Evolutionary conservation across 2,113 vertebrate genomes (phyloP).

Genomic region (Uropsilus gracilis): DNA sequence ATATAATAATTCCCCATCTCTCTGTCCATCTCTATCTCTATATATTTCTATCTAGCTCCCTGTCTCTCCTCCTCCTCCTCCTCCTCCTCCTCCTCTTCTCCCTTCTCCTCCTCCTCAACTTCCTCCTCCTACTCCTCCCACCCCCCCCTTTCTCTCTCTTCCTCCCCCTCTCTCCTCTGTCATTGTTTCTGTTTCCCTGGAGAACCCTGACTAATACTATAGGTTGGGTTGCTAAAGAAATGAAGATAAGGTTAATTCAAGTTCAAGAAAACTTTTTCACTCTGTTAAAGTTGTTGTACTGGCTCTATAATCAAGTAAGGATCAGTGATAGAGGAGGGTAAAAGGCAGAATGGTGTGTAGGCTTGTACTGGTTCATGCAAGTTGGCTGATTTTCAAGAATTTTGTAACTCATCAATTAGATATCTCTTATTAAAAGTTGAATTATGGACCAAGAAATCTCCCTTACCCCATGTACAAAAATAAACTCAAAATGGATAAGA

Average conservation of each 20-base stretch:
- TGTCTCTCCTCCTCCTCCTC: not conserved
- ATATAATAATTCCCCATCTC: not conserved
- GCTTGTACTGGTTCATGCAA: not conserved
- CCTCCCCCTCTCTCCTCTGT: not conserved
- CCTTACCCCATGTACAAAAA: too few relatives aligned
- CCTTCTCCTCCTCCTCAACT: not conserved
- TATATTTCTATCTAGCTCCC: not conserved
- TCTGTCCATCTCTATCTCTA: not conserved
- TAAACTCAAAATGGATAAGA: too few relatives aligned
- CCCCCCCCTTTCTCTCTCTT: not conserved
- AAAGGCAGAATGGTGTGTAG: not conserved
- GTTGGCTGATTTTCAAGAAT: not conserved
- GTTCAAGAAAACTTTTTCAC: not conserved
- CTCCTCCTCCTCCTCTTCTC: too few relatives aligned
- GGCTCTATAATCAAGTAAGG: not conserved
- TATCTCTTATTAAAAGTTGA: not conserved
- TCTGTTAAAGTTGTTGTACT: not conserved
- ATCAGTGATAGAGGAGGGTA: not conserved
- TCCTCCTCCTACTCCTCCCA: not conserved
- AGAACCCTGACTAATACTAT: not conserved
- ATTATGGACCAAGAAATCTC: too few relatives aligned
- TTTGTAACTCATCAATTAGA: not conserved
- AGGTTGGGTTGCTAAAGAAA: not conserved
- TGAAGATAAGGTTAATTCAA: not conserved
- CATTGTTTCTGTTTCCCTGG: not conserved